phyloP scores from a whole-genome alignment of 2,113 vertebrate species.

The Ophthalmotilapia sp. region DNA sequence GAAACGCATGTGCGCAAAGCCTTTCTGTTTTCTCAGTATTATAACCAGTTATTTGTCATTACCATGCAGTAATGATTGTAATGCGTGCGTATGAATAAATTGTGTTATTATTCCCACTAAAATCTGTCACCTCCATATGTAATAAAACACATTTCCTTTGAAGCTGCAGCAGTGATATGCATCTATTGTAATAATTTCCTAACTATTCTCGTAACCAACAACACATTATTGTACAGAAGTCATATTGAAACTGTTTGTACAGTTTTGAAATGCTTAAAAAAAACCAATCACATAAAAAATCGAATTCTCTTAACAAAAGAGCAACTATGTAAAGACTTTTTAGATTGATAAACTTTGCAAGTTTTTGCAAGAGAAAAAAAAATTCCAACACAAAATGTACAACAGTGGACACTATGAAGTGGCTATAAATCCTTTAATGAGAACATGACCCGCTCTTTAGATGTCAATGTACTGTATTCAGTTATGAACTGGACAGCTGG shows the following conservation, averaged over 20 bases:
- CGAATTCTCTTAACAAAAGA: background rate
- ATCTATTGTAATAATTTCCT: background rate
- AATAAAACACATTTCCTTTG: background rate
- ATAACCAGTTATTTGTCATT: background rate
- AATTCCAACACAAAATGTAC: background rate
- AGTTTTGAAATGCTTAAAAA: background rate
- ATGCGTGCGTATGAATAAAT: background rate
- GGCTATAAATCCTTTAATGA: background rate
- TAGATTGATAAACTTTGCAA: background rate
- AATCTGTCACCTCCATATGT: background rate
- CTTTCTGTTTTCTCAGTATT: background rate
- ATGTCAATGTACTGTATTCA: background rate
- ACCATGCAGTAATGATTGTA: background rate
- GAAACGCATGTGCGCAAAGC: background rate
- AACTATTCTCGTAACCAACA: background rate
- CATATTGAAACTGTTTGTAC: background rate
- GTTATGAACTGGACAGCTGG: background rate
- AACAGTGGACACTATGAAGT: background rate
- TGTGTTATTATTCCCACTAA: background rate
- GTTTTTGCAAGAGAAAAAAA: background rate
- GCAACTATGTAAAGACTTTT: background rate
- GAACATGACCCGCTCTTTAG: background rate
- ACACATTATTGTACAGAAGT: background rate
- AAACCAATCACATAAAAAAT: accelerated
- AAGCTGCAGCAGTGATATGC: background rate